Conservation (phyloP, 2,113 vertebrate genomes). For the Dasyurus viverrinus region DNA sequence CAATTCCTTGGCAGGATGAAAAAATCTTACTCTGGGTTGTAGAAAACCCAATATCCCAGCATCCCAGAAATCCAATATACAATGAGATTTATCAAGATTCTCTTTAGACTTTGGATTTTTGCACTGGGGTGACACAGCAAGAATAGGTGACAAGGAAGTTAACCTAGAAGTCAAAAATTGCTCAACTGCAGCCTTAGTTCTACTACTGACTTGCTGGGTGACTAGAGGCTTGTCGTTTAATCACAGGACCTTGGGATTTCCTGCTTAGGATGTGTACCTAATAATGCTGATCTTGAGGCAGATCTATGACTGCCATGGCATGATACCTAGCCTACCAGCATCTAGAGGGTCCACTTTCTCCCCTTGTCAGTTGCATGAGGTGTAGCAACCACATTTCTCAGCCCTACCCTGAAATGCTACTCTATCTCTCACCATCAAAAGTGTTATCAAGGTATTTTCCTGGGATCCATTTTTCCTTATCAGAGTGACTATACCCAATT, state of each 20-base stretch:
- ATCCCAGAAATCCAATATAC: background rate
- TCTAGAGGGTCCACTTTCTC: background rate
- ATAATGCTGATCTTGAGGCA: background rate
- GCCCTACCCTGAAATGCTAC: background rate
- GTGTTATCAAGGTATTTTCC: background rate
- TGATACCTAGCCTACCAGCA: background rate
- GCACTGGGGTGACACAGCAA: background rate
- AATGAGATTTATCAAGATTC: background rate
- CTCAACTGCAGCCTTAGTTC: background rate
- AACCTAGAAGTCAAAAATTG: background rate
- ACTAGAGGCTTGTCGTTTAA: background rate
- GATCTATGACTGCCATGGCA: background rate
- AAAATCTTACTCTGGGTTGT: background rate
- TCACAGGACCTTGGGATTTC: background rate
- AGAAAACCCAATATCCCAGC: background rate
- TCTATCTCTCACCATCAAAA: background rate
- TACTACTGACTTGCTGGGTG: background rate
- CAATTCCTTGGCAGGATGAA: conserved; percentile 10
- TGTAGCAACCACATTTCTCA: background rate
- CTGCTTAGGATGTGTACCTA: background rate
- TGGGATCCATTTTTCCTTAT: background rate
- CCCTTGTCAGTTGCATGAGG: background rate
- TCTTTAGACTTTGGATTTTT: background rate
- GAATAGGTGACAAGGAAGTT: background rate
- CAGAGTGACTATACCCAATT: background rate